Percentiles rank a stretch among this genome's conserved stretches.
Evolutionary conservation across 2,888 invertebrate species (phyloP).

Genomic region (Cephus runcator): DNA sequence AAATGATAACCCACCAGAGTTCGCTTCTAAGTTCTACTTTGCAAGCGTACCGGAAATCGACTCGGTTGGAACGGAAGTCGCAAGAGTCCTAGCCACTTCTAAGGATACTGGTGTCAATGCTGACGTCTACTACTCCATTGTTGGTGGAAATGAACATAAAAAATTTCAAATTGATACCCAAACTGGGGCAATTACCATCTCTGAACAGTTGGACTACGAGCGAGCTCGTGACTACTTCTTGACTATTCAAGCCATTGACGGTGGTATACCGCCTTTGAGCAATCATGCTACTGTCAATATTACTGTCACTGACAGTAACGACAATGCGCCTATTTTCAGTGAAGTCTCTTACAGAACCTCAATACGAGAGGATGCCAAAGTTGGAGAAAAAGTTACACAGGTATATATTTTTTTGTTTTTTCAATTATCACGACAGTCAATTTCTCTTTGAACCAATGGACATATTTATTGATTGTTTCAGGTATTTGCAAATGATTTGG

Average conservation of each 20-base stretch:
- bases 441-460: not conserved
- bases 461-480: constrained; percentile 45
- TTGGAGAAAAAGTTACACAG: constrained; percentile 79
- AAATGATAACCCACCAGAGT: constrained; percentile 96
- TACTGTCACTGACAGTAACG: constrained; percentile 86
- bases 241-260: constrained; percentile 90
- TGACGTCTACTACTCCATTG: constrained; percentile 87
- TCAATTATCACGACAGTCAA: constrained; percentile 1
- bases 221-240: constrained; percentile 85
- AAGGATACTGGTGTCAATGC: constrained; percentile 94
- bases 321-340: constrained; percentile 85
- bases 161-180: constrained; percentile 82
- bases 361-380: constrained; percentile 81
- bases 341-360: constrained; percentile 81
- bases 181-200: constrained; percentile 80
- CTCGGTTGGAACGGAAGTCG: constrained; percentile 82
- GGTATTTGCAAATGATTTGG: constrained; percentile 85
- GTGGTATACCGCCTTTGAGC: constrained; percentile 88
- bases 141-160: constrained; percentile 89
- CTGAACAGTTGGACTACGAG: constrained; percentile 88
- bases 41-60: constrained; percentile 83
- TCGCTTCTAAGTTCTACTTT: constrained; percentile 83
- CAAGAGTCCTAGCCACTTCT: constrained; percentile 88
- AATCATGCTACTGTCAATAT: constrained; percentile 90
- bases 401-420: constrained; percentile 60